These are phyloP conservation scores for Malacoraja senta DNA, from an alignment of 2,797 vertebrate genomes.

Conservation along the genomic window DNA sequence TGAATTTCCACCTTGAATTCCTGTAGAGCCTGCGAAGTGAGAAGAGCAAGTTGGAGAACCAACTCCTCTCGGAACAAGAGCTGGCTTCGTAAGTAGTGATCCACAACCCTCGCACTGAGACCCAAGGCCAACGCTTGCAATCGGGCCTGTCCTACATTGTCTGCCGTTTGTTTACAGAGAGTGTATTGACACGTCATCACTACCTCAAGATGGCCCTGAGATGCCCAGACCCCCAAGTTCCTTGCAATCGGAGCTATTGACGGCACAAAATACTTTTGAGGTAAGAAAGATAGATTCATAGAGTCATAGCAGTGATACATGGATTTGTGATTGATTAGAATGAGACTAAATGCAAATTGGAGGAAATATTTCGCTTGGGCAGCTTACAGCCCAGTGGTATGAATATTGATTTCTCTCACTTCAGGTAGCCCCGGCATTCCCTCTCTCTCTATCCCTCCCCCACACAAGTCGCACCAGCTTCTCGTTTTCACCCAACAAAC, in stretches of 20 bases:
- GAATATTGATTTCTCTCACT: no score
- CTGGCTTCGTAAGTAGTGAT: conserved; percentile 64
- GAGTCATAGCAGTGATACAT: no score
- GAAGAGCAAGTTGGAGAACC: conserved; percentile 70
- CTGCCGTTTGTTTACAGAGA: conserved; percentile 47
- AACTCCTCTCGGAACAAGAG: conserved; percentile 71
- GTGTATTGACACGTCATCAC: conserved; percentile 53
- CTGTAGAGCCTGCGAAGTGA: conserved; percentile 69
- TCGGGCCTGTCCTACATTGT: conserved; percentile 46
- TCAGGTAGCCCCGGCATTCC: no score
- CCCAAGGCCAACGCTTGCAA: conserved; percentile 13
- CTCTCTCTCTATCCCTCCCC: no score
- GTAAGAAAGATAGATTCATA: conserved; percentile 51
- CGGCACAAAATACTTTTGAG: conserved; percentile 73
- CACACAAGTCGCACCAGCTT: no score
- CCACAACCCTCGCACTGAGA: not conserved
- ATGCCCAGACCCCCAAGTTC: conserved; percentile 57
- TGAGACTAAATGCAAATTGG: no score
- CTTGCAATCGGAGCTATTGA: conserved; percentile 69
- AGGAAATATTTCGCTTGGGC: no score
- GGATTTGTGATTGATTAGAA: no score
- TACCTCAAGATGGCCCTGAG: conserved; percentile 60
- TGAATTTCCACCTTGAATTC: conserved; percentile 1
- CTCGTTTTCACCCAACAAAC: no score
- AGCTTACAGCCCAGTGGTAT: not conserved